Percentiles rank a stretch among this genome's conserved stretches.
phyloP scores from a whole-genome alignment of 1,140 invertebrate genomes.

The Fopius arisanus region DNA sequence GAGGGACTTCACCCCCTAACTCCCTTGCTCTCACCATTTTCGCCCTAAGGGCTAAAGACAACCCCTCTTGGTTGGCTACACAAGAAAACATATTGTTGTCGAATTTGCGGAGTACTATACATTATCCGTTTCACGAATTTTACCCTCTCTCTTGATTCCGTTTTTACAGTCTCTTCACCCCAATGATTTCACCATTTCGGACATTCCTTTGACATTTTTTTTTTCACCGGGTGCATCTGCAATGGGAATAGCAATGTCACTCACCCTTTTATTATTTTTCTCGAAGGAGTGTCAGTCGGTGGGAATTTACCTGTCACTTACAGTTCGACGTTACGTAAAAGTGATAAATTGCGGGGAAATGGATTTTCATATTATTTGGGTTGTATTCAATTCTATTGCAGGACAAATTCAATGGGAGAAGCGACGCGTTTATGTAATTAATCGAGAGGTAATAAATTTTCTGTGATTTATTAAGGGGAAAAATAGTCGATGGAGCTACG shows the following conservation, averaged over 20 bases:
- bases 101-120: constrained; percentile 50
- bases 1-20: constrained; percentile 30
- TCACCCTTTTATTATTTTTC: neutral
- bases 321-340: neutral
- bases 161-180: neutral
- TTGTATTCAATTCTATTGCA: neutral
- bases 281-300: neutral
- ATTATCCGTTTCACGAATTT: constrained; percentile 27
- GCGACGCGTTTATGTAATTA: neutral
- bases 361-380: neutral
- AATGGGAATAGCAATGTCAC: neutral
- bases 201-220: constrained; percentile 15
- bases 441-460: neutral
- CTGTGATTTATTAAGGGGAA: too few relatives aligned
- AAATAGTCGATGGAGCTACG: too few relatives aligned
- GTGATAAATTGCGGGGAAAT: neutral
- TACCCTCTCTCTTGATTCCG: neutral
- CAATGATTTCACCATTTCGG: too few relatives aligned
- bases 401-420: neutral
- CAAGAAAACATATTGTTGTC: constrained; percentile 64
- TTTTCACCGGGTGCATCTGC: neutral
- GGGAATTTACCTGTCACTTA: neutral
- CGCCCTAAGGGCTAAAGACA: constrained; percentile 43
- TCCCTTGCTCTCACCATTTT: constrained; percentile 3
- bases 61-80: constrained; percentile 51